Evolutionary conservation across 2,888 invertebrate genomes (phyloP).

Genomic region (Drosophila vallismaia): DNA sequence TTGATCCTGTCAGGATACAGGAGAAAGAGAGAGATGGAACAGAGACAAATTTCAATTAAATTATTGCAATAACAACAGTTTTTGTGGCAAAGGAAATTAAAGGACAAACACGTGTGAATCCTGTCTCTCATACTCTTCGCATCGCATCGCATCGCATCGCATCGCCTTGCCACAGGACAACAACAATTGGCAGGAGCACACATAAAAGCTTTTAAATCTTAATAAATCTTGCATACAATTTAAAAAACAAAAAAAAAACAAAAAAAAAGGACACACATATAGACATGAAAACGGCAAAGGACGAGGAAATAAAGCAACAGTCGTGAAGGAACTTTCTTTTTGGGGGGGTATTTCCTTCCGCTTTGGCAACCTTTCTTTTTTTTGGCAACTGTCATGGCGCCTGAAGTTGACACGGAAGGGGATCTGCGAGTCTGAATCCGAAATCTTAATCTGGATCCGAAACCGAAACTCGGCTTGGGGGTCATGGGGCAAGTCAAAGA

Average conservation of each 20-base stretch:
- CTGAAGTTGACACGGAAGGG: conserved; percentile 51
- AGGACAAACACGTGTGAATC: conserved; percentile 27
- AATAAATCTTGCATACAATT: conserved; percentile 80
- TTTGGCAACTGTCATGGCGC: conserved; percentile 51
- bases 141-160: not conserved
- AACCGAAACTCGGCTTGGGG: not conserved
- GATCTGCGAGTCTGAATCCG: conserved; percentile 2
- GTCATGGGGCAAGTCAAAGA: conserved; percentile 19
- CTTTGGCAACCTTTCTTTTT: conserved; percentile 35
- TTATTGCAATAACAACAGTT: conserved; percentile 52
- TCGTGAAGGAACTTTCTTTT: conserved; percentile 16
- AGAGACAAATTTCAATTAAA: conserved; percentile 60
- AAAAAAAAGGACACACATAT: conserved; percentile 57
- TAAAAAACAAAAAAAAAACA: conserved; percentile 62
- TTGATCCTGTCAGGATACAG: not conserved
- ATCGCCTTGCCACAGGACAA: conserved; percentile 7
- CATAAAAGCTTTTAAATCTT: conserved; percentile 79
- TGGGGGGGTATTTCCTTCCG: conserved; percentile 16
- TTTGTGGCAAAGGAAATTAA: conserved; percentile 41
- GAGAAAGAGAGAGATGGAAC: not conserved
- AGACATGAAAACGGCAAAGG: conserved; percentile 28
- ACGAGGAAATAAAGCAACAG: conserved; percentile 64
- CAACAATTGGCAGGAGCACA: conserved; percentile 75
- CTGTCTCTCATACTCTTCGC: not conserved
- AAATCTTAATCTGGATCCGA: conserved; percentile 5